Base-by-base conservation (phyloP, 2,113 vertebrate species). In the Tringa solitaria region DNA sequence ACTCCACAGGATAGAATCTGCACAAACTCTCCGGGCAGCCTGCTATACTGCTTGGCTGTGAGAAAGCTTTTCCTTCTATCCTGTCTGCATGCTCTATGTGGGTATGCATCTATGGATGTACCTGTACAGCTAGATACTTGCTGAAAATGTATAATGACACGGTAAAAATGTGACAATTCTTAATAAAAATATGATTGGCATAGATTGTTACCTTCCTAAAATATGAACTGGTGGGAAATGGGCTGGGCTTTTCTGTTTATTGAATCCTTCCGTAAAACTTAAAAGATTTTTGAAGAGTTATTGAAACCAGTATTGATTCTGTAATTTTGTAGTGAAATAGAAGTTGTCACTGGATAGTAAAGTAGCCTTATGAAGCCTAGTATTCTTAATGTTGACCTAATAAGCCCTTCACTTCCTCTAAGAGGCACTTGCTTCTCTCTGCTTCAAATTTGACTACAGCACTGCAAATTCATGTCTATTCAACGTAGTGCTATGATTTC, bases 1-100 rank as follows among this genome's bases (percentile, higher is more conserved):
- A 24, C 0, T 19, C 28, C n/a, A 17, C 24, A 41, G 12, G 3
- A 21, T 0, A 39, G 50, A 61, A 30, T 11, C 12, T 45, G 33
- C 16, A 61, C 21, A 24, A 78, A 6, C 24, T 69, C 32, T 54
- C 37, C 57, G 21, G 37, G 48, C 1, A 8, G 32, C 14, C 35
- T 46, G 28, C 23, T 90, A 41, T 24, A 3, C 27, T 51, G 6
- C 50, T 18, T 33, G 37, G 22, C 21, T 76, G 14, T 6, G n/a
- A 64, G 35, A 88, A 68, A 84, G 28, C 7, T 46, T 41, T 75
- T 75, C 13, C 19, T 54, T 64, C n/a, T 46, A 14, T 21, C n/a
- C 46, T 63, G 22, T 12, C 33, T 33, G 28, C 1, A 0, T 28
- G 22, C 23, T 14, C 13, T 51, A 2, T 22, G 19, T 12, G 27